Conservation (phyloP, 2,113 vertebrate species). For the Colossoma macropomum region DNA sequence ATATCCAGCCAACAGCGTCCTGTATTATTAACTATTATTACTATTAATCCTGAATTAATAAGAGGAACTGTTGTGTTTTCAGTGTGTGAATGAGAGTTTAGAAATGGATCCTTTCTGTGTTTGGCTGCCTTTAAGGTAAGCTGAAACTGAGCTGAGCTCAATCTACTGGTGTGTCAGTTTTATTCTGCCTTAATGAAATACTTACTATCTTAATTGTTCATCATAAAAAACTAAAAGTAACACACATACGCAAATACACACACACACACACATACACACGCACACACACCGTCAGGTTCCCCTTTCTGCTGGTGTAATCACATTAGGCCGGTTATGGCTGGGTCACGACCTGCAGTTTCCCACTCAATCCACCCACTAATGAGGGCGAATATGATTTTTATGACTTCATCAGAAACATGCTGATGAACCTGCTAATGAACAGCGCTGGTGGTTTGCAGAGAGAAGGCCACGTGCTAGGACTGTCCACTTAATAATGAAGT, state of each 20-base stretch:
- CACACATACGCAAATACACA: slow-evolving; percentile 8
- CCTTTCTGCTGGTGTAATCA: slow-evolving; percentile 6
- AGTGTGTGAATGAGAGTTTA: too few relatives aligned
- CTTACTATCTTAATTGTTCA: too few relatives aligned
- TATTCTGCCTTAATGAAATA: too few relatives aligned
- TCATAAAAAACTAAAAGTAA: too few relatives aligned
- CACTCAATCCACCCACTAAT: slow-evolving; percentile 3
- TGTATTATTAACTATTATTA: too few relatives aligned
- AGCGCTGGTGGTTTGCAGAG: slow-evolving; percentile 31
- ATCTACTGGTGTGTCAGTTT: too few relatives aligned
- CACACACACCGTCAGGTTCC: background rate
- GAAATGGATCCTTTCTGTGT: too few relatives aligned
- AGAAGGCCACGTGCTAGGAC: slow-evolving; percentile 1
- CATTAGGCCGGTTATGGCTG: background rate
- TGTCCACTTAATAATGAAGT: slow-evolving; percentile 47
- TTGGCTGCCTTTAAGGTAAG: too few relatives aligned
- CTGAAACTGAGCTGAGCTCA: too few relatives aligned
- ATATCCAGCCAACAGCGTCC: too few relatives aligned
- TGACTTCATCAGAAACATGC: slow-evolving; percentile 48
- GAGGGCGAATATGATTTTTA: slow-evolving; percentile 32
- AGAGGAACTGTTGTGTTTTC: too few relatives aligned
- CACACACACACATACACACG: slow-evolving; percentile 13
- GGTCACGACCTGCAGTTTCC: background rate
- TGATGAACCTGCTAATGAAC: slow-evolving; percentile 30
- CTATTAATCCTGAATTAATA: too few relatives aligned